These are phyloP conservation scores for Hyaena hyaena DNA, from an alignment of 2,113 vertebrate genomes.

Conservation along the genomic window DNA sequence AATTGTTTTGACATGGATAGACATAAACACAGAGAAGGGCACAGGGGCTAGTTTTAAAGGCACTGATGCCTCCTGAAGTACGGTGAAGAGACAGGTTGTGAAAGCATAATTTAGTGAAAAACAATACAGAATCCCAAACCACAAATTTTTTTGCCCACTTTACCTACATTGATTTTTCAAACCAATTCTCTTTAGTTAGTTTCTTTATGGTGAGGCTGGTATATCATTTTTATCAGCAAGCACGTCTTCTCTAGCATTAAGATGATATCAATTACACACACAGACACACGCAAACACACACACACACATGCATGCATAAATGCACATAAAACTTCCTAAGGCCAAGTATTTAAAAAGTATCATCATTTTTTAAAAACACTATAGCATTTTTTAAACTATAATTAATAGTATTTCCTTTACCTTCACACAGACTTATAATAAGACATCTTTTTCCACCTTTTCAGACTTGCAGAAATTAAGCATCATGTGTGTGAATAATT, in stretches of 20 bases:
- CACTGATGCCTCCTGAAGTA: not conserved
- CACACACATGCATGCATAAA: not conserved
- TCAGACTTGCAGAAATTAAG: not conserved
- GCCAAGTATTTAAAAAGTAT: not conserved
- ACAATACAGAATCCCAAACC: not conserved
- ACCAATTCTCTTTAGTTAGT: not conserved
- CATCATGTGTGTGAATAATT: not conserved
- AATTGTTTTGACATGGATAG: not conserved
- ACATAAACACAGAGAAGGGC: not conserved
- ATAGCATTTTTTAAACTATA: not conserved
- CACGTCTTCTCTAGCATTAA: not conserved
- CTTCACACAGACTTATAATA: not conserved
- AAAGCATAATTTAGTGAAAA: conserved; percentile 15
- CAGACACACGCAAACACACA: not conserved
- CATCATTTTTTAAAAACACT: not conserved
- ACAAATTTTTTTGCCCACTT: not conserved
- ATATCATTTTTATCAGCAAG: not conserved
- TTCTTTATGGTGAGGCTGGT: not conserved
- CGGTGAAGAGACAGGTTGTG: not conserved
- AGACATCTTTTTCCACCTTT: not conserved
- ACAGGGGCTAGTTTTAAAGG: conserved; percentile 48
- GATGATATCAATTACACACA: not conserved
- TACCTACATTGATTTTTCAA: not conserved
- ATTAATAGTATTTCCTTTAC: not conserved
- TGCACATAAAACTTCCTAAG: not conserved